phyloP scores from a whole-genome alignment of 1,140 invertebrate genomes.

The Rhyzopertha dominica region DNA sequence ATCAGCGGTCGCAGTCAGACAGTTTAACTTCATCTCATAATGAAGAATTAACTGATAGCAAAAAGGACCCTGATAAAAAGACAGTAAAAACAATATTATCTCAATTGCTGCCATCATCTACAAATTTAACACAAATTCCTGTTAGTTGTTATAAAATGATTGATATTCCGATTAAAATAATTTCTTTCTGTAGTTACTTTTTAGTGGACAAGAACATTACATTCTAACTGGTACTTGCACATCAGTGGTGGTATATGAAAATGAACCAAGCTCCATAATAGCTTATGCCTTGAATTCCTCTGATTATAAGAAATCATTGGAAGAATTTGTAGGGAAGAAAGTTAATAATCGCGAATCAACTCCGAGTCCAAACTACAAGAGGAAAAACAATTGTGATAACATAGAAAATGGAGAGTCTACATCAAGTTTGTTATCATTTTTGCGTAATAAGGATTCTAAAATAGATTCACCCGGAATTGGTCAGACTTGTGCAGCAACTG shows the following conservation, averaged over 20 bases:
- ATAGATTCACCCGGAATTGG: slow-evolving; percentile 18
- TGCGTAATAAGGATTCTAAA: slow-evolving; percentile 44
- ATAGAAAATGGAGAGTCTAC: slow-evolving; percentile 43
- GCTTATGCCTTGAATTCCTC: slow-evolving; percentile 72
- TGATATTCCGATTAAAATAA: slow-evolving; percentile 5
- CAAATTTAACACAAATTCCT: slow-evolving; percentile 45
- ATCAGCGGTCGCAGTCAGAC: slow-evolving; percentile 48
- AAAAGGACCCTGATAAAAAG: slow-evolving; percentile 52
- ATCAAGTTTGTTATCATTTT: slow-evolving; percentile 48
- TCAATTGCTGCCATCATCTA: slow-evolving; percentile 56
- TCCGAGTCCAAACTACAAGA: slow-evolving; percentile 49
- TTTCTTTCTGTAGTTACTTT: slow-evolving; percentile 50
- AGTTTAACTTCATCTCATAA: slow-evolving; percentile 29
- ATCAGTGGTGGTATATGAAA: slow-evolving; percentile 76
- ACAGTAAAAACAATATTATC: slow-evolving; percentile 68
- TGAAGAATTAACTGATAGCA: slow-evolving; percentile 34
- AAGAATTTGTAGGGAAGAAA: slow-evolving; percentile 48
- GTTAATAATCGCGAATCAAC: slow-evolving; percentile 38
- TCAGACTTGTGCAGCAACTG: not conserved
- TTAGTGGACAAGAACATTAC: slow-evolving; percentile 62
- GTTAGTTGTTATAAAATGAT: slow-evolving; percentile 8
- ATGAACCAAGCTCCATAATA: slow-evolving; percentile 85
- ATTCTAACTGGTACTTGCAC: slow-evolving; percentile 53
- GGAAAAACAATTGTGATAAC: slow-evolving; percentile 46
- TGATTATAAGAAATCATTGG: slow-evolving; percentile 63